These are phyloP conservation scores for Cryptus armator DNA, from an alignment of 2,888 invertebrate species.

Conservation along the genomic window DNA sequence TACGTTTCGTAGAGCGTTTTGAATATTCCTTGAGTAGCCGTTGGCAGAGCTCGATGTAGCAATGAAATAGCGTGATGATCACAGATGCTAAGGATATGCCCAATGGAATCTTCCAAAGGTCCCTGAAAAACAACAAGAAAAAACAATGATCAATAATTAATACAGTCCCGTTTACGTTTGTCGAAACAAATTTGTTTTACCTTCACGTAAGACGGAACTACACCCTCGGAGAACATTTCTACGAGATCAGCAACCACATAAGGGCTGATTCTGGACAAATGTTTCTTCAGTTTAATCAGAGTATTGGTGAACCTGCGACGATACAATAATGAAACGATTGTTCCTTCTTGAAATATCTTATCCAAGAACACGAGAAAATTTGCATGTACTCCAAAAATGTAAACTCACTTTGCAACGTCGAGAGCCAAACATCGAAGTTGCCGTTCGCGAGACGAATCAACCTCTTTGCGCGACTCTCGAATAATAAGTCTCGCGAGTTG, in stretches of 20 bases:
- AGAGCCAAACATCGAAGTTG: constrained; percentile 75
- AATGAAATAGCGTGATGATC: constrained; percentile 79
- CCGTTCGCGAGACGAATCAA: constrained; percentile 69
- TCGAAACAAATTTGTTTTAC: constrained; percentile 70
- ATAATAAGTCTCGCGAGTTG: constrained; percentile 73
- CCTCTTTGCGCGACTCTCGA: constrained; percentile 71
- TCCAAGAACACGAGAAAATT: background rate
- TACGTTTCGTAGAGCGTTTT: constrained; percentile 78
- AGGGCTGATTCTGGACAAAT: constrained; percentile 77
- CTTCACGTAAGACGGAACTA: constrained; percentile 77
- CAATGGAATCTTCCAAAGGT: constrained; percentile 78
- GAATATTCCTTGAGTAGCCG: constrained; percentile 79
- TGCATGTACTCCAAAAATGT: background rate
- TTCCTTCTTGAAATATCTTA: background rate
- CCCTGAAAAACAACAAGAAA: constrained; percentile 72
- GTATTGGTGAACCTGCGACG: constrained; percentile 68
- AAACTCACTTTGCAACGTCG: constrained; percentile 80
- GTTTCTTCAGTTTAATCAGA: constrained; percentile 79
- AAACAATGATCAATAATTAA: constrained; percentile 1
- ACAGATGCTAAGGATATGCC: constrained; percentile 79
- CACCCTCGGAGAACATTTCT: constrained; percentile 73
- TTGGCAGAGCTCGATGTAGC: constrained; percentile 78
- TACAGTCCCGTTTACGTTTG: constrained; percentile 13
- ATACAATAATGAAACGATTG: constrained; percentile 26
- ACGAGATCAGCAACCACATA: constrained; percentile 81